Conservation (phyloP, 2,888 invertebrate genomes). For the Serripes groenlandicus region DNA sequence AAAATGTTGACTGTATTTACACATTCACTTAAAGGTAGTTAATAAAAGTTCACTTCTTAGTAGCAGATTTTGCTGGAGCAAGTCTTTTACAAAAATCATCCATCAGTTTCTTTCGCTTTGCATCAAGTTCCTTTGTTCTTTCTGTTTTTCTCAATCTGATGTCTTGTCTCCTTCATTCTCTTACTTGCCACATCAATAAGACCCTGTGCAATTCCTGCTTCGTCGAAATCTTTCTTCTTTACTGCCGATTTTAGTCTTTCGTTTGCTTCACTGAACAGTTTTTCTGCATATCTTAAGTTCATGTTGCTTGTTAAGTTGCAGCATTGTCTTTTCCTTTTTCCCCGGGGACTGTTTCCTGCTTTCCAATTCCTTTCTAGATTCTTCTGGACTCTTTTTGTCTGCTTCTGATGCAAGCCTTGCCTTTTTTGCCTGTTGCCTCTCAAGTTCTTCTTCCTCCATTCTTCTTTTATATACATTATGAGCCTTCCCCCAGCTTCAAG, state of each 20-base stretch:
- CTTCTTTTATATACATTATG: conserved; percentile 31
- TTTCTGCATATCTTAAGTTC: conserved; percentile 41
- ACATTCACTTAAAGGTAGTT: neutral
- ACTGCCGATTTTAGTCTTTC: conserved; percentile 33
- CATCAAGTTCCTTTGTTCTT: conserved; percentile 33
- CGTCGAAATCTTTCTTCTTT: conserved; percentile 52
- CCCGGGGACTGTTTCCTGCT: conserved; percentile 14
- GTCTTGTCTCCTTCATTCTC: conserved; percentile 46
- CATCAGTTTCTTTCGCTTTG: conserved; percentile 32
- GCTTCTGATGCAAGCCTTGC: conserved; percentile 21
- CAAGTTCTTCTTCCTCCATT: conserved; percentile 45
- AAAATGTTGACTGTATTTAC: too few relatives aligned
- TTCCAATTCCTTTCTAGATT: conserved; percentile 30
- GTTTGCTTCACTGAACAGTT: conserved; percentile 45
- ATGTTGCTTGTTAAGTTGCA: conserved; percentile 29
- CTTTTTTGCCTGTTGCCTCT: conserved; percentile 27
- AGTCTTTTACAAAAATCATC: conserved; percentile 38
- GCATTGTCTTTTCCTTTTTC: conserved; percentile 24
- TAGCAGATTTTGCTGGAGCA: too few relatives aligned
- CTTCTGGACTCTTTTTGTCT: conserved; percentile 30
- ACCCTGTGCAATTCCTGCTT: conserved; percentile 48
- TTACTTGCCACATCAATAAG: conserved; percentile 48
- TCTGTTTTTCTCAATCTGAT: conserved; percentile 38
- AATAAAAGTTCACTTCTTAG: neutral
- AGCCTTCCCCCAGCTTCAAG: conserved; percentile 15